Percentiles rank a stretch among this genome's conserved stretches.
These are phyloP conservation scores for Hipposideros larvatus DNA, from an alignment of 2,797 vertebrate genomes.

Conservation along the genomic window DNA sequence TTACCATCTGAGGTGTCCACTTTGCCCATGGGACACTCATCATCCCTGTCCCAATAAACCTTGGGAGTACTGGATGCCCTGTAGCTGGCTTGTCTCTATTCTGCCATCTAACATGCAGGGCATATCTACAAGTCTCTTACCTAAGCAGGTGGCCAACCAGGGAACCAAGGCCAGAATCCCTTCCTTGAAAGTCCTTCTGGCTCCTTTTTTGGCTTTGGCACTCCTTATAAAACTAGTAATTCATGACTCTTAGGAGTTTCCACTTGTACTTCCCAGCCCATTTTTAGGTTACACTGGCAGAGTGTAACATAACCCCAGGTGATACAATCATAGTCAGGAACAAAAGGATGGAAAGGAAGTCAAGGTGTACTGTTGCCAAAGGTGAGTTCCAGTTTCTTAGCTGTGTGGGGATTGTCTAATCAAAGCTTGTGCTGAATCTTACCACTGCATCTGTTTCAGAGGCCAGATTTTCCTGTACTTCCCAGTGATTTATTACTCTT, in stretches of 20 bases:
- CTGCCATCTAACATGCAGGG: not conserved
- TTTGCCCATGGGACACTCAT: not conserved
- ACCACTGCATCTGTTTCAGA: not conserved
- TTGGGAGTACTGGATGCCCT: not conserved
- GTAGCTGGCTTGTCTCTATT: not conserved
- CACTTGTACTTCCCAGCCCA: not conserved
- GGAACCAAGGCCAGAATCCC: not conserved
- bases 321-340: not conserved
- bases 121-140: not conserved
- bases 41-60: not conserved
- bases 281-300: not conserved
- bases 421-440: not conserved
- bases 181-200: not conserved
- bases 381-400: constrained; percentile 16
- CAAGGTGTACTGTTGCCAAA: not conserved
- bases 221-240: not conserved
- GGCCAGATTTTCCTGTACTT: not conserved
- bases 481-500: constrained; percentile 48
- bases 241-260: not conserved
- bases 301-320: not conserved
- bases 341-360: not conserved
- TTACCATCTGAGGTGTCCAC: not conserved
- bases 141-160: not conserved
- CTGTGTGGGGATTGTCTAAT: not conserved
- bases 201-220: not conserved